phyloP scores from a whole-genome alignment of 2,888 invertebrate genomes.

The Dysmachus trigonus region DNA sequence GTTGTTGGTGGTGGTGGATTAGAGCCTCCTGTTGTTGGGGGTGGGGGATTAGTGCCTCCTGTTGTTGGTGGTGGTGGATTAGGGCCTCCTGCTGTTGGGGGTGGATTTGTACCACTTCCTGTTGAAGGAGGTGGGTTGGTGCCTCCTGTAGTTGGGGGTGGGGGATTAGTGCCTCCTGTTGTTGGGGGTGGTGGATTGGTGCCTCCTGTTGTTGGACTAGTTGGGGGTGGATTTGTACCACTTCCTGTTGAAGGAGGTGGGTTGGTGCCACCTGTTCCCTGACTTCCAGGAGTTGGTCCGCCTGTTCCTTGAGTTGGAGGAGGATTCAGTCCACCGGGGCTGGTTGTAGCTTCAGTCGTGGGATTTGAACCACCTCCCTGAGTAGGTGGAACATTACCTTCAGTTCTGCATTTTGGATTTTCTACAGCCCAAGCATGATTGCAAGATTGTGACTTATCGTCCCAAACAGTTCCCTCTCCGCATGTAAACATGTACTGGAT shows the following conservation, averaged over 20 bases:
- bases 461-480: constrained; percentile 70
- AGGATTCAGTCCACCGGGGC: not conserved
- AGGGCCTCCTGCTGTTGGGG: not conserved
- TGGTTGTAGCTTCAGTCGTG: not conserved
- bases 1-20: not conserved
- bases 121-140: not conserved
- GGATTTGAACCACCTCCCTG: not conserved
- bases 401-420: constrained; percentile 54
- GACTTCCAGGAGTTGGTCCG: not conserved
- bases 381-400: constrained; percentile 43
- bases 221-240: constrained; percentile 23
- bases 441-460: constrained; percentile 68
- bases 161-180: not conserved
- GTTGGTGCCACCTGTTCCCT: not conserved
- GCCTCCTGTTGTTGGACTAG: not conserved
- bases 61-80: constrained; percentile 1
- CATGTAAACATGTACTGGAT: constrained; percentile 67
- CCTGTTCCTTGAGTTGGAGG: not conserved
- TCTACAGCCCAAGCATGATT: constrained; percentile 59
- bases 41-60: not conserved
- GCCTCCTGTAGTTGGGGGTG: not conserved
- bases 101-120: constrained; percentile 4
- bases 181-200: constrained; percentile 2
- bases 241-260: not conserved
- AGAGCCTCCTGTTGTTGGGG: not conserved